Conservation (phyloP, 2,113 vertebrate genomes). For the Heteronetta atricapilla region DNA sequence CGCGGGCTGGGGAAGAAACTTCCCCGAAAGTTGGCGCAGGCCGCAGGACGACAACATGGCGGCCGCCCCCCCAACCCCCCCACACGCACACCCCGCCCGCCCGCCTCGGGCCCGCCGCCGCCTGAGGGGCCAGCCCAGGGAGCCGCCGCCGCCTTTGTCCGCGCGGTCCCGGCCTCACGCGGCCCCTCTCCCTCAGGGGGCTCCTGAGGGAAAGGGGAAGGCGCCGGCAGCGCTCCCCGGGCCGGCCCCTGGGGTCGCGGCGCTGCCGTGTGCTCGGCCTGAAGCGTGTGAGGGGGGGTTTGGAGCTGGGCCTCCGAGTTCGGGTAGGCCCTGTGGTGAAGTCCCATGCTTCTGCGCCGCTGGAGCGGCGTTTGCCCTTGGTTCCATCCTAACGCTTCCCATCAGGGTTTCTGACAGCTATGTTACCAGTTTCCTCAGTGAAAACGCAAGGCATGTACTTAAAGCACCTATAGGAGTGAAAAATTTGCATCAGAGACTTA, state of each 20-base stretch:
- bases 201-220: no score
- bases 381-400: fast-evolving
- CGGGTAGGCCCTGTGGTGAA: neutral
- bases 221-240: no score
- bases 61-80: neutral
- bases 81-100: no score
- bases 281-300: fast-evolving
- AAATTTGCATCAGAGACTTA: neutral
- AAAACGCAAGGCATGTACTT: neutral
- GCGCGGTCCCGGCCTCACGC: no score
- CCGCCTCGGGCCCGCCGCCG: neutral
- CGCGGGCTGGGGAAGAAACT: conserved; percentile 18
- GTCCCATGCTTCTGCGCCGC: fast-evolving
- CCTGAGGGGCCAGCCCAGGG: neutral
- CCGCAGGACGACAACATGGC: conserved; percentile 39
- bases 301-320: neutral
- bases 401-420: fast-evolving
- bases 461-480: neutral
- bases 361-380: neutral
- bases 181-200: no score
- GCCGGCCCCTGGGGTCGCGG: no score
- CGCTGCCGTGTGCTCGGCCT: neutral
- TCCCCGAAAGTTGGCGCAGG: conserved; percentile 44
- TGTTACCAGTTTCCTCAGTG: neutral
- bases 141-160: neutral